phyloP scores from a whole-genome alignment of 2,888 invertebrate genomes.

The Tridacna crocea region DNA sequence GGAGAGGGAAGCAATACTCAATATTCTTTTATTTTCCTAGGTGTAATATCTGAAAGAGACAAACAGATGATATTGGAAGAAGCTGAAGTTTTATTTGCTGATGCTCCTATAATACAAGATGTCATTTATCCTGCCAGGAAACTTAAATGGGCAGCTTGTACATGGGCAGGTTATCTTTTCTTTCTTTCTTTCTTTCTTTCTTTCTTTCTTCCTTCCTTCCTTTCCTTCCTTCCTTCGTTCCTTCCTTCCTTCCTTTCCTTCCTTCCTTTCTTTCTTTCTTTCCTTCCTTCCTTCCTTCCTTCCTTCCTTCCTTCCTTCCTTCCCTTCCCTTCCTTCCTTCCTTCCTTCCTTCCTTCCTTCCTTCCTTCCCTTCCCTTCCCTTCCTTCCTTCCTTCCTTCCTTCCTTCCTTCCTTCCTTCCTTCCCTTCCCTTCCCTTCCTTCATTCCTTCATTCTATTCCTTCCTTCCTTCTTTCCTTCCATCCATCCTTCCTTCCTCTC shows the following conservation, averaged over 20 bases:
- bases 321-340: neutral
- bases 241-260: constrained; percentile 5
- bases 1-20: too few species aligned
- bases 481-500: neutral
- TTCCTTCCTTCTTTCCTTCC: neutral
- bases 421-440: constrained; percentile 10
- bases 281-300: neutral
- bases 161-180: constrained; percentile 70
- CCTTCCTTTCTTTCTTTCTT: neutral
- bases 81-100: constrained; percentile 66
- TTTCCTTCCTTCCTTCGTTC: neutral
- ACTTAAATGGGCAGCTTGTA: constrained; percentile 72
- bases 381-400: constrained; percentile 12
- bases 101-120: constrained; percentile 59
- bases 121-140: constrained; percentile 54
- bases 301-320: neutral
- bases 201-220: neutral
- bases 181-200: neutral
- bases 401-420: constrained; percentile 4
- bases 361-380: neutral
- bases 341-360: neutral
- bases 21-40: neutral
- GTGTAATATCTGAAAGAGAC: constrained; percentile 1
- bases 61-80: constrained; percentile 35
- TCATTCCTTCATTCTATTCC: constrained; percentile 1